Evolutionary conservation across 1,140 invertebrate species (phyloP), one percentile per base, ranked within the genome.

Genomic region (Meteorus sp.): DNA sequence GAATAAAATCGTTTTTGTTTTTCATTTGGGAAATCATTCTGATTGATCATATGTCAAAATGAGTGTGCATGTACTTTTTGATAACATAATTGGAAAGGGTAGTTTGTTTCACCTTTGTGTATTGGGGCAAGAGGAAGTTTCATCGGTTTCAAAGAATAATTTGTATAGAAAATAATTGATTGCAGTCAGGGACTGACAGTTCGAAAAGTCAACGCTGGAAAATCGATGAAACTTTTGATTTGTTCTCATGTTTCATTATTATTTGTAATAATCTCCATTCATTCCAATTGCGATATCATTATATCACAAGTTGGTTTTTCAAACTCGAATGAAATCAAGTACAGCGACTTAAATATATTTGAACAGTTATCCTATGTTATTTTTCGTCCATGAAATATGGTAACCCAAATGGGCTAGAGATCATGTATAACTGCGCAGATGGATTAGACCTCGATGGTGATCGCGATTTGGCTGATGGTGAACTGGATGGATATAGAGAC

Each of bases 381-480:
- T 67, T 67, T 57, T 61, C 61, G 54, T 60, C 44, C 43, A 50
- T 63, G 62, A 62, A 45, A 55, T 31, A 48, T 59, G 59, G 25
- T 61, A 60, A 64, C 59, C 66, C 61, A 66, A 60, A 63, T 65
- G 64, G 69, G 58, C 71, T 72, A 72, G 70, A 72, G 64, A 71
- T 72, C 59, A 67, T 69, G 27, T 67, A 22, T 76, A 64, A 74
- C 64, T 75, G 75, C 73, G 66, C 76, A 80, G 81, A 82, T 76
- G 74, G 74, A 63, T 80, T 82, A 68, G 84, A 83, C 65, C 80
- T 77, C 23, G 84, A 85, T 51, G 75, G 79, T 54, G 91, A 93
- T 77, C 87, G 90, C 71, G 86, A 89, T 65, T 82, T 93, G 59
- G 89, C 88, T 50, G 92, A 94, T 79, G 90, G 90, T 23, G 86